Percentiles rank a stretch among this genome's conserved stretches.
phyloP scores from a whole-genome alignment of 2,113 vertebrate species.

The Lepus americanus region DNA sequence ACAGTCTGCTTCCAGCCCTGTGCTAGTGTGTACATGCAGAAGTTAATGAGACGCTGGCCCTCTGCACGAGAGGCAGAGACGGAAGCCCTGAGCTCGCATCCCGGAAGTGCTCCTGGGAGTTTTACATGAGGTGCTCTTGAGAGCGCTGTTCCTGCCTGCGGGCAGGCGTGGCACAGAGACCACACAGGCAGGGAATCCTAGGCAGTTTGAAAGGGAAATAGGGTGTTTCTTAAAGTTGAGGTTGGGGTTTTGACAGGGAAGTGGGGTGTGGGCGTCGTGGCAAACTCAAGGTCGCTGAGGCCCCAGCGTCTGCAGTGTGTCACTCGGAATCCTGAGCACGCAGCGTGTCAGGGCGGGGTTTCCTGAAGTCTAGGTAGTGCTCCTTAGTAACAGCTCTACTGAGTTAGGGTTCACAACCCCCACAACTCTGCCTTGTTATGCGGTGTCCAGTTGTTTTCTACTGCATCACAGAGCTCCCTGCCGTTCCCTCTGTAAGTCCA shows the following conservation, averaged over 20 bases:
- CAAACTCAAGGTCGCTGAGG: background rate
- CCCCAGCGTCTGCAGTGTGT: background rate
- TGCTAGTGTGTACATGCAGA: background rate
- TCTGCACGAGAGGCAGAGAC: background rate
- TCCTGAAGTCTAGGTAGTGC: background rate
- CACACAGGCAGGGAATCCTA: background rate
- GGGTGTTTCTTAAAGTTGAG: background rate
- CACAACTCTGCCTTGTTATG: background rate
- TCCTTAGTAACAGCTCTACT: background rate
- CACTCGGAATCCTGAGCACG: conserved; percentile 3
- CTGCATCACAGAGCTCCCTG: background rate
- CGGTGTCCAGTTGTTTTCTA: background rate
- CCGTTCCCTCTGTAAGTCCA: background rate
- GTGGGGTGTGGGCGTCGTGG: background rate
- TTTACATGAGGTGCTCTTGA: background rate
- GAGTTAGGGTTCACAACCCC: background rate
- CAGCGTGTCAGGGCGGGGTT: background rate
- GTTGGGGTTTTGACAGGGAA: background rate
- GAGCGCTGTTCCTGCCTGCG: background rate
- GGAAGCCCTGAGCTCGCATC: background rate
- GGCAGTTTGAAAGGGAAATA: conserved; percentile 43
- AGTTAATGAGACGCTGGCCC: background rate
- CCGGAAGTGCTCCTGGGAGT: background rate
- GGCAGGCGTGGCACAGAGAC: too few relatives aligned
- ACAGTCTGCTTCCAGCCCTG: background rate